Conservation (phyloP, 92 coral and sea anemone genomes). For the Epizoanthus stellaris region DNA sequence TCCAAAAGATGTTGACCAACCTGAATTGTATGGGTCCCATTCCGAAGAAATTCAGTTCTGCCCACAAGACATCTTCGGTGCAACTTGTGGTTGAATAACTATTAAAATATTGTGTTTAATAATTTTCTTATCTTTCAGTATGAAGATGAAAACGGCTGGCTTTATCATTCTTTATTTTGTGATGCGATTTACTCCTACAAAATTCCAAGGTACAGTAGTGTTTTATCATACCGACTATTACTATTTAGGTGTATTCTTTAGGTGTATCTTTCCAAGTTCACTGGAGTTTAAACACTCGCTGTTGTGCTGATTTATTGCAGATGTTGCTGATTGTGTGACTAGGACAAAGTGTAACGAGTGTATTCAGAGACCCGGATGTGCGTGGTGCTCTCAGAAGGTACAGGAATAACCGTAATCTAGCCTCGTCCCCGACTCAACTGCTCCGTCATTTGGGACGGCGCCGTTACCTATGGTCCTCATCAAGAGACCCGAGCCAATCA, state of each 20-base stretch:
- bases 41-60: too few species aligned
- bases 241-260: neutral
- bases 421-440: neutral
- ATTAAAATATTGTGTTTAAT: too few species aligned
- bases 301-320: neutral
- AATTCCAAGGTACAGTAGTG: slow-evolving; percentile 6
- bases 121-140: slow-evolving; percentile 12
- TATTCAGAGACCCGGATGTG: slow-evolving; percentile 38
- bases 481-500: too few species aligned
- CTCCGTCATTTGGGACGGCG: too few species aligned
- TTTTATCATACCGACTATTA: neutral
- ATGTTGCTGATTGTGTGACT: slow-evolving; percentile 1
- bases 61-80: too few species aligned
- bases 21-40: too few species aligned
- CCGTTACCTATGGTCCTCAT: too few species aligned
- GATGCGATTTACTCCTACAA: neutral
- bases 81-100: too few species aligned
- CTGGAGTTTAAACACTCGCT: neutral
- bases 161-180: neutral
- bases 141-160: neutral
- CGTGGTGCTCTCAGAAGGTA: slow-evolving; percentile 44
- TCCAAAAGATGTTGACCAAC: too few species aligned
- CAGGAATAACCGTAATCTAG: neutral
- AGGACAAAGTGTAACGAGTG: slow-evolving; percentile 11
- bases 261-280: neutral